phyloP scores from a whole-genome alignment of 2,797 vertebrate genomes.

The Hyperoplus immaculatus region DNA sequence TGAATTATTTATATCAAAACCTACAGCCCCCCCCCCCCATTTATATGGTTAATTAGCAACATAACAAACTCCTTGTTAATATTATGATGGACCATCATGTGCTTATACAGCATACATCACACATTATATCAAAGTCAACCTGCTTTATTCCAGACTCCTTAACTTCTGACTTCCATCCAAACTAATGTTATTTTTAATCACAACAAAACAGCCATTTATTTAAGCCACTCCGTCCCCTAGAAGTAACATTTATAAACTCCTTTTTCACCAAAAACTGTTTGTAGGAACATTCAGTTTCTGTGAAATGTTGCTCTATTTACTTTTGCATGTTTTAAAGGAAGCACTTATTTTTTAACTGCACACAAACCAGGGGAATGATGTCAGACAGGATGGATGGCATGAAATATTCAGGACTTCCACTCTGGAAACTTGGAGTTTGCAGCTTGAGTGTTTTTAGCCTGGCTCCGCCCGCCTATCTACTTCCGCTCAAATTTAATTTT shows the following conservation, averaged over 20 bases:
- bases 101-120: background rate
- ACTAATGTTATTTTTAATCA: background rate
- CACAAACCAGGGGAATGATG: too few relatives aligned
- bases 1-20: background rate
- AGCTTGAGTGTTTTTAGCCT: background rate
- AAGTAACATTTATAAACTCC: background rate
- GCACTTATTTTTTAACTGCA: too few relatives aligned
- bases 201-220: too few relatives aligned
- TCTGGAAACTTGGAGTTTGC: too few relatives aligned
- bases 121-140: background rate
- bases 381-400: background rate
- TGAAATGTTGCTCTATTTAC: too few relatives aligned
- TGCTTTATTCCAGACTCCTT: background rate
- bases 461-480: too few relatives aligned
- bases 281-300: background rate
- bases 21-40: background rate
- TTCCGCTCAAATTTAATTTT: too few relatives aligned
- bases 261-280: background rate
- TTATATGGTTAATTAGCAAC: background rate
- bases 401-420: too few relatives aligned
- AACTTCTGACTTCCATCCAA: background rate
- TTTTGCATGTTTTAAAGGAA: too few relatives aligned
- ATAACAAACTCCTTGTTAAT: background rate
- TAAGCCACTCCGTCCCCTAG: background rate
- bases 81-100: background rate